These are phyloP conservation scores for Rhynchopsitta pachyrhyncha DNA, from an alignment of 2,113 vertebrate species.

Conservation along the genomic window DNA sequence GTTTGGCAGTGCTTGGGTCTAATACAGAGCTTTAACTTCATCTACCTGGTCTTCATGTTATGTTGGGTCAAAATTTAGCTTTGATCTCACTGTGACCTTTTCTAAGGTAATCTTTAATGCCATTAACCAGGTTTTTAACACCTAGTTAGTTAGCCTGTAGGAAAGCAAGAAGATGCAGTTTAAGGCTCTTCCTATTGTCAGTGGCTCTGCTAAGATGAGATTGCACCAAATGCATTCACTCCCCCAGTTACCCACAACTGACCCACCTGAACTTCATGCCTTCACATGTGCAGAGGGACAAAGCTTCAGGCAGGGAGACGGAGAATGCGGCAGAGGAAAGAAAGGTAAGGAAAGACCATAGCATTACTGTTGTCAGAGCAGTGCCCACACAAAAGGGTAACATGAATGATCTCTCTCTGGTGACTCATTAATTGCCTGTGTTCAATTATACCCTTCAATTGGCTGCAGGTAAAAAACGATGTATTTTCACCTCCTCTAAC, in stretches of 20 bases:
- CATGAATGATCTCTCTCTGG: background rate
- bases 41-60: accelerated
- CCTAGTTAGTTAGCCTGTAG: background rate
- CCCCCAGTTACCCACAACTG: accelerated
- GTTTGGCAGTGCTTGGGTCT: background rate
- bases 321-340: background rate
- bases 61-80: background rate
- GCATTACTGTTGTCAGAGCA: background rate
- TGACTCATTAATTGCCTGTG: background rate
- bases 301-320: background rate
- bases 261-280: accelerated
- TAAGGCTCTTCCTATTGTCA: background rate
- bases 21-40: background rate
- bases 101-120: background rate
- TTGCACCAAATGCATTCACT: background rate
- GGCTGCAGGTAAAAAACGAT: background rate
- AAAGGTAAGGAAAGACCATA: background rate
- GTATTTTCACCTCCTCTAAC: background rate
- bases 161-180: background rate
- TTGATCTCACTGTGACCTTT: background rate
- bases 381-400: background rate
- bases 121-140: background rate
- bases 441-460: background rate
- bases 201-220: background rate
- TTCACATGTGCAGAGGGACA: background rate